These are phyloP conservation scores for Presbytis comata DNA, from an alignment of 2,797 vertebrate species.

Conservation along the genomic window DNA sequence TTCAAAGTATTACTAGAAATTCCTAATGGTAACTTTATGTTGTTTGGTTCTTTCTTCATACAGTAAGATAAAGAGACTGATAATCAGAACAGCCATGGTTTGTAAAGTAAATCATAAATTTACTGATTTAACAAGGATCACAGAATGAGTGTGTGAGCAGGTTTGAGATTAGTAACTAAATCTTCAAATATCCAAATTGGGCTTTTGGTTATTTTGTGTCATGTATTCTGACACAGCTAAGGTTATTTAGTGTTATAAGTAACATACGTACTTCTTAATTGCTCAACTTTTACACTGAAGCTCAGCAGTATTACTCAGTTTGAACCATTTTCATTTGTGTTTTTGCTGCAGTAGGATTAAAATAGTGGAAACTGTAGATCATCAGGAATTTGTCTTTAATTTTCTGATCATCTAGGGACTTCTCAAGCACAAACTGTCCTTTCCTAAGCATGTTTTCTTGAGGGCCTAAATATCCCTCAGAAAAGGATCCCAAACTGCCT, in stretches of 20 bases:
- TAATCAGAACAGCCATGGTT: neutral
- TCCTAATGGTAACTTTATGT: neutral
- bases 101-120: neutral
- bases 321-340: constrained; percentile 52
- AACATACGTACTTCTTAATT: neutral
- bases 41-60: neutral
- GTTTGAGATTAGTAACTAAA: neutral
- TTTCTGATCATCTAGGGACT: neutral
- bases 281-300: neutral
- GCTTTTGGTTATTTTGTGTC: neutral
- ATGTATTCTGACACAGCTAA: constrained; percentile 24
- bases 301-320: constrained; percentile 57
- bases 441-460: neutral
- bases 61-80: neutral
- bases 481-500: neutral
- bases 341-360: neutral
- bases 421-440: neutral
- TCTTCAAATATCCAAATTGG: neutral
- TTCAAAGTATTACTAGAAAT: constrained; percentile 18
- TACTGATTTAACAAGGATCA: neutral
- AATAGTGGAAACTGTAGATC: constrained; percentile 25
- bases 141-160: neutral
- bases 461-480: neutral
- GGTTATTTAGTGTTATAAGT: neutral
- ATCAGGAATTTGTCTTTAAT: constrained; percentile 19